Base-by-base conservation (phyloP, 2,113 vertebrate genomes). In the Nothobranchius furzeri region DNA sequence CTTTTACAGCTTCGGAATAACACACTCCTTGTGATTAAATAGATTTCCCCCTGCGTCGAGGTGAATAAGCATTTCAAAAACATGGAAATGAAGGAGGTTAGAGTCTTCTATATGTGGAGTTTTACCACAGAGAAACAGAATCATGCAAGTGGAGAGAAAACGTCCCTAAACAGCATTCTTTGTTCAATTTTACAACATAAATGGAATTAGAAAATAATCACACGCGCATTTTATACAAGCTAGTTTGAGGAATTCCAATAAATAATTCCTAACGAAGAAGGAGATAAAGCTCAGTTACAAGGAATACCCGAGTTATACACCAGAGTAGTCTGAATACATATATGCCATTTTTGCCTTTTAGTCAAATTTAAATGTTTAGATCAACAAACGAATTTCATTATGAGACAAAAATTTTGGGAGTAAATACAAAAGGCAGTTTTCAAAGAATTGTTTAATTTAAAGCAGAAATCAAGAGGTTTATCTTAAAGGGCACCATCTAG, bases 11-110 rank as follows among this genome's bases (percentile, higher is more conserved):
- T 40, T 69, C 40, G 17, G 49, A 68, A 76, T 70, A 74, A 73
- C 45, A 50, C 54, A 58, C 52, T 58, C 56, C 7, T 65, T 14
- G 4, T 74, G 58, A 76, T 79, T 48, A 67, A 75, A 75, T 67
- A 58, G 66, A 40, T 40, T 77, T 60, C 52, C 13, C 55, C 47
- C 50, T 59, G 51, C 15, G 2, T 37, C 55, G 60, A 59, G 67
- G 75, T 52, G 43, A 60, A 70, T 55, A 58, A 52, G 47, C 59
- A 66, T 75, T 83, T 78, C 71, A 78, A 80, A 75, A 78, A 67
- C 71, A 80, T 73, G 73, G 53, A 78, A 79, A 81, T 69, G 49
- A 73, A 75, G 37, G 37, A 40, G 37, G 56, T 10, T 45, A 43
- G 14, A 64, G 42, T 48, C 14, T 3, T 40, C 58, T 68, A 24